These are phyloP conservation scores for Drosophila lacteicornis DNA, from an alignment of 1,140 invertebrate genomes.

Conservation along the genomic window DNA sequence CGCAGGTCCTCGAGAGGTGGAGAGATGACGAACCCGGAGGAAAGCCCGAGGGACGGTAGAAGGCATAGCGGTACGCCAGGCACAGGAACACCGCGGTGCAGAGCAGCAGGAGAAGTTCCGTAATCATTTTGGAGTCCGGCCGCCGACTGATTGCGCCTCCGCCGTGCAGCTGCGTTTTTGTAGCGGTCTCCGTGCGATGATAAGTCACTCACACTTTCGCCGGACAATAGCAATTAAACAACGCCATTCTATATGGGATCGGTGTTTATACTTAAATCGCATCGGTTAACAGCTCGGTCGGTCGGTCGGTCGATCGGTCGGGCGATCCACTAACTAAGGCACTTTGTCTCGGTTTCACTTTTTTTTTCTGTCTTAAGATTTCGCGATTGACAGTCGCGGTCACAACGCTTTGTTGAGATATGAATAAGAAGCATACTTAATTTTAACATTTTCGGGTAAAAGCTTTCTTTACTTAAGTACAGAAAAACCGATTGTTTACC, in stretches of 20 bases:
- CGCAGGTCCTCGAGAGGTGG: not conserved
- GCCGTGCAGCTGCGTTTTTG: constrained; percentile 33
- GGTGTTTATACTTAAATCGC: constrained; percentile 23
- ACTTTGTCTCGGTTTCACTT: constrained; percentile 8
- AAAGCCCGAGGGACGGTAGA: constrained; percentile 60
- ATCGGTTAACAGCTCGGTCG: constrained; percentile 22
- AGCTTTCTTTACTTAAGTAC: too few species aligned
- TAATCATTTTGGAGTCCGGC: constrained; percentile 62
- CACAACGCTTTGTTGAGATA: not conserved
- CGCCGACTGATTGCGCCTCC: constrained; percentile 39
- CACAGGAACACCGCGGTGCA: constrained; percentile 48
- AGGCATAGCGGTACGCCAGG: constrained; percentile 65
- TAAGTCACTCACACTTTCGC: constrained; percentile 26
- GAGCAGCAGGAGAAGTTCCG: constrained; percentile 49
- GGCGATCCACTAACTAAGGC: not conserved
- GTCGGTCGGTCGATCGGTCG: constrained; percentile 7
- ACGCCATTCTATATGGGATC: constrained; percentile 44
- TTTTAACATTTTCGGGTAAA: too few species aligned
- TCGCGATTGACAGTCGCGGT: constrained; percentile 9
- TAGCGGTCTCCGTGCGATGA: constrained; percentile 31
- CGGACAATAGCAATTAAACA: constrained; percentile 32
- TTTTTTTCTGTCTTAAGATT: constrained; percentile 12
- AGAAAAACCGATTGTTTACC: rapidly evolving
- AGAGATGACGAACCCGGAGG: constrained; percentile 66
- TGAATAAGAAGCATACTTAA: too few species aligned